Base-by-base conservation (phyloP, 2,113 vertebrate genomes). In the Tretioscincus oriximinensis region DNA sequence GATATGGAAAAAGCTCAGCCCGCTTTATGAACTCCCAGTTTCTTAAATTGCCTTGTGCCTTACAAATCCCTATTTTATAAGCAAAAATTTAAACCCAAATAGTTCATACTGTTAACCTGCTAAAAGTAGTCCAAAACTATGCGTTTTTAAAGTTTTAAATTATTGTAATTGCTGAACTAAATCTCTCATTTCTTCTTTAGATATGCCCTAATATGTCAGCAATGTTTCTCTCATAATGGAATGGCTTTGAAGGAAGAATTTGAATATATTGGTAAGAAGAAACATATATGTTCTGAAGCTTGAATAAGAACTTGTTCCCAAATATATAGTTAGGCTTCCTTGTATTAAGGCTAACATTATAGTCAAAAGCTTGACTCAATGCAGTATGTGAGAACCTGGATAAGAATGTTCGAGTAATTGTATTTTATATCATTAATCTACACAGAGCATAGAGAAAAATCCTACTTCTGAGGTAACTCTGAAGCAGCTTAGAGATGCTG, bases 241-340 rank as follows among this genome's bases (percentile, higher is more conserved):
- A 99, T 99, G 98, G 98, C 98, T 90, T 95, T 99, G 95, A 99
- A 97, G 88, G 98, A 99, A 90, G 98, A 99, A 91, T 99, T 98
- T 96, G 98, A 99, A 95, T 99, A 98, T 65, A 84, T 97, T 91
- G 98, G 98, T 99, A 96, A 98, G 98, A 92, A 87, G 58, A 87
- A 70, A 72, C 76, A 28, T 86, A 9, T 29, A 41, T 85, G 77
- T 60, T 85, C 28, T 28, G 31, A 5, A 85, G 18, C 66, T 2
- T 73, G 16, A 45, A 74, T 0, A 67, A 74, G 51, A 77, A 71
- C 2, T 18, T 28, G 70, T 87, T 45, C 77, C 35, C 54, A 72
- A 71, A 28, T 81, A 60, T 35, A 1, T 2, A 21, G 12, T 61
- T 21, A 64, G 29, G 16, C 11, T 49, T 91, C 21, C 35, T 78